Base-by-base conservation (phyloP, 1,140 invertebrate species). In the Wasmannia auropunctata region DNA sequence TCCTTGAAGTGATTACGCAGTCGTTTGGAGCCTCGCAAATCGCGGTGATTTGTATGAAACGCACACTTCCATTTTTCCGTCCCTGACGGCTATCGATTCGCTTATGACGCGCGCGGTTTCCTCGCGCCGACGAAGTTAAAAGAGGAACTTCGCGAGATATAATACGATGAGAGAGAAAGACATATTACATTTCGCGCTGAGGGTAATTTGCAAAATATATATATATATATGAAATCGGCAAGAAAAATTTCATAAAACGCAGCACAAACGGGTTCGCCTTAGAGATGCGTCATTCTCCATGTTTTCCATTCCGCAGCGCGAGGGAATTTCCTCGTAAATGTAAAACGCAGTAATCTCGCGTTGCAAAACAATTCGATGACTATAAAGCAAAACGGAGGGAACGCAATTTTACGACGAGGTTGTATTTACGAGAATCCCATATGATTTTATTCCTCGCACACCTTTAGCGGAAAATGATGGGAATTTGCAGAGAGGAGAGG, bases 1-100 rank as follows among this genome's bases (percentile, higher is more conserved):
- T 72, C 79, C 51, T 34, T 16, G 79, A 83, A 83, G 79, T 10
- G 51, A 81, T 72, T 58, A 28, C 51, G 65, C 14, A 46, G 67
- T 43, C 79, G 19, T 34, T 14, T n/a, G 40, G 14, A 46, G 25
- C 74, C 51, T 34, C 6, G 79, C 11, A 83, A 83, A 74, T 49
- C 31, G 40, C 19, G 7, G 54, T 37, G 37, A 25, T 80, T 69
- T 80, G 34, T 74, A 83, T 46, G 51, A 81, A 43, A 74, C 51
- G 49, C 65, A n/a, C n/a, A n/a, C n/a, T n/a, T 56, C 72, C 10
- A 34, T 72, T 74, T 83, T 83, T 58, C 19, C 28, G 5, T 72
- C 34, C n/a, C 19, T 2, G 37, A 69, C 31, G 16, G 4, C 31
- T 28, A 69, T 81, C n/a, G 25, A 37, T 83, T 74, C 40, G 22